Evolutionary conservation across 1,140 invertebrate genomes (phyloP), one percentile per base, ranked within the genome.

Genomic region (Anoplolepis gracilipes): DNA sequence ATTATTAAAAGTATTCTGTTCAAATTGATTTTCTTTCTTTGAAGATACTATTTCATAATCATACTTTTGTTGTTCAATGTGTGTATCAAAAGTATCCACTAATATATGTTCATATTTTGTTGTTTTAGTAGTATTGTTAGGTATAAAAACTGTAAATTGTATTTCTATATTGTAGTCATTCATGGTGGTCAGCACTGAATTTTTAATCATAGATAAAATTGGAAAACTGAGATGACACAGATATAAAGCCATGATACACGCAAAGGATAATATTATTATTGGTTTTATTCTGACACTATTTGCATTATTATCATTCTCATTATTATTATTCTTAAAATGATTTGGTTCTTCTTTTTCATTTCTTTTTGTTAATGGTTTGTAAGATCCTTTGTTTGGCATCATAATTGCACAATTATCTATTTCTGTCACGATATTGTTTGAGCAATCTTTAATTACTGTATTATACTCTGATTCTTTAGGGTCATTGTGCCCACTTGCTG

Each of bases 121-220:
- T 1, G 42, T 25, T 22, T 81, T 33, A 0, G 36, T 19, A 49
- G 11, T 57, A n/a, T 61, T 39, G 3, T 87, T 61, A 25, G 87
- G 55, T 36, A 59, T 55, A 25, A 81, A 19, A 62, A 76, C 55
- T 3, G 13, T 55, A 39, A 72, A 72, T 62, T 78, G 11, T 75
- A 79, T 22, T 53, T 79, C 10, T 10, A 10, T 6, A 16, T 22
- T 49, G 0, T 81, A 57, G 30, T 49, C 28, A 39, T 22, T 55
- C n/a, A 7, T 8, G 28, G n/a, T 53, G 1, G n/a, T 72, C 1
- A 1, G 4, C 22, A 49, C 46, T 25, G 42, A 16, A 39, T 55
- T 25, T 13, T 19, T 59, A 30, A 81, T 28, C 3, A 10, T 22
- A 25, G 22, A 53, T 19, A 79, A 49, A 11, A 79, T 2, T 16